Conservation (phyloP, 2,888 invertebrate genomes). For the Pasiphila rectangulata region DNA sequence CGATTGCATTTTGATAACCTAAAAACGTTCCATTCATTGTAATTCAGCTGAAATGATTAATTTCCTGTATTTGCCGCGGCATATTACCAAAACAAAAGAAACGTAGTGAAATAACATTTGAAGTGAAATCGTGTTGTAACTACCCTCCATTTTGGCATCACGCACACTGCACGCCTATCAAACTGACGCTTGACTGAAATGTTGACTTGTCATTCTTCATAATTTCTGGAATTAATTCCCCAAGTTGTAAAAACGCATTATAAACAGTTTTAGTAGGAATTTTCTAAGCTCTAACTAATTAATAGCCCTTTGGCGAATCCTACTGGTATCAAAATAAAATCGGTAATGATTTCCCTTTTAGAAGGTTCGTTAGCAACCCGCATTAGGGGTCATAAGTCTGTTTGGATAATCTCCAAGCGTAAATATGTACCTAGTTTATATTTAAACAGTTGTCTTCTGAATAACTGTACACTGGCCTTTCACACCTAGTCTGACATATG, state of each 20-base stretch:
- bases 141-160: conserved; percentile 47
- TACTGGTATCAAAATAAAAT: conserved; percentile 1
- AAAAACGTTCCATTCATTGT: conserved; percentile 10
- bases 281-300: conserved; percentile 1
- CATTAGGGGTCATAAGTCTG: neutral
- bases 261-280: neutral
- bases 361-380: conserved; percentile 1
- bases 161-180: conserved; percentile 46
- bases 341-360: neutral
- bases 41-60: conserved; percentile 41
- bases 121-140: conserved; percentile 36
- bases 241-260: neutral
- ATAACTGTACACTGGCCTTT: no score
- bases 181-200: conserved; percentile 30
- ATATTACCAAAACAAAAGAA: conserved; percentile 50
- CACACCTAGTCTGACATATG: no score
- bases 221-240: conserved; percentile 4
- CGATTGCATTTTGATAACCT: conserved; percentile 10
- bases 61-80: conserved; percentile 44
- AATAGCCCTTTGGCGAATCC: neutral
- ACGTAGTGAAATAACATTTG: conserved; percentile 39
- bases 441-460: no score
- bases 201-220: conserved; percentile 19
- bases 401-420: no score
- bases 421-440: no score